These are phyloP conservation scores for Clarias magur DNA, from an alignment of 2,113 vertebrate species.

Conservation along the genomic window DNA sequence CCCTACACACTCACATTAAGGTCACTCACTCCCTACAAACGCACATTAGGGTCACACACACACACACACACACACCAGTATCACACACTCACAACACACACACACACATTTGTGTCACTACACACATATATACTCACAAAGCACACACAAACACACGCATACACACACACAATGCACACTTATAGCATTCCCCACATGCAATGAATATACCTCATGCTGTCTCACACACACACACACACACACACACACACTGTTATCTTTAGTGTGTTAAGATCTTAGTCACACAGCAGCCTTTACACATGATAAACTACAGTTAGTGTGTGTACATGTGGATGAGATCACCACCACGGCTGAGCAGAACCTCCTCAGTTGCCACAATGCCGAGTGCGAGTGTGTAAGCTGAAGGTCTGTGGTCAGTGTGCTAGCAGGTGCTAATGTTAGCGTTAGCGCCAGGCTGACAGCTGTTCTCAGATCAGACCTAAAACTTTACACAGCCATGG, in stretches of 20 bases:
- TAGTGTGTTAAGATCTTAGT: background rate
- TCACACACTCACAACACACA: background rate
- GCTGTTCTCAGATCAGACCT: constrained; percentile 61
- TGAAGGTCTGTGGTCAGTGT: constrained; percentile 7
- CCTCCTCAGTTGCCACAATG: background rate
- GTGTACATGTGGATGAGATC: constrained; percentile 4
- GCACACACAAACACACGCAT: constrained; percentile 9
- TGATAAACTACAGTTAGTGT: background rate
- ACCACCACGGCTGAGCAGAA: background rate
- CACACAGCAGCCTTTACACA: background rate
- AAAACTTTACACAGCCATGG: constrained; percentile 81
- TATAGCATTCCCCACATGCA: too few species aligned
- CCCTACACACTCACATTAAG: constrained; percentile 1
- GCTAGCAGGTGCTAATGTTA: background rate
- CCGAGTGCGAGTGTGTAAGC: background rate
- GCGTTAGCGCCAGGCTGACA: background rate
- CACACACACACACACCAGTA: background rate
- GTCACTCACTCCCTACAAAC: background rate
- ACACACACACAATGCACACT: background rate
- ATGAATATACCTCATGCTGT: background rate
- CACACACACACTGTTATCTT: background rate
- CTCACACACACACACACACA: background rate
- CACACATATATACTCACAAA: background rate
- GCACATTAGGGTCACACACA: background rate
- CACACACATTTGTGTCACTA: background rate